These are phyloP conservation scores for Ailuropoda melanoleuca DNA, from an alignment of 2,113 vertebrate species.

Conservation along the genomic window DNA sequence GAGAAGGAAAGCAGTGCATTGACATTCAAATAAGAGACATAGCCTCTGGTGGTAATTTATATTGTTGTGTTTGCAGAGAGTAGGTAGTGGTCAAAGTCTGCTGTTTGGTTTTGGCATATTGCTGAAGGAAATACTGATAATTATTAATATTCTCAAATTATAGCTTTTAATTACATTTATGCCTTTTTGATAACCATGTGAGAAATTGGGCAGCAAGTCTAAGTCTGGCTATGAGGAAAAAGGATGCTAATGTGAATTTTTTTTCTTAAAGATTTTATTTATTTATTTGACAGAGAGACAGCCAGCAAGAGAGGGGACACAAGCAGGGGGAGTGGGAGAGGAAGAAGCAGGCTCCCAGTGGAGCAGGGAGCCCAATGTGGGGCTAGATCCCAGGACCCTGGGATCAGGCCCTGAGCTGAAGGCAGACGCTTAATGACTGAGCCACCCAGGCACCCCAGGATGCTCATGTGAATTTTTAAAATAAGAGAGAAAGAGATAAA, in stretches of 20 bases:
- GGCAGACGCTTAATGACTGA: too few relatives aligned
- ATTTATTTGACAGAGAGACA: too few relatives aligned
- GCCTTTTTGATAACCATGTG: neutral
- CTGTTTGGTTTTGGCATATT: neutral
- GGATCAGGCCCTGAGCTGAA: too few relatives aligned
- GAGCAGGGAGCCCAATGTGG: too few relatives aligned
- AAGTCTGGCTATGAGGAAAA: neutral
- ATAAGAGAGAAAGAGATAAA: neutral
- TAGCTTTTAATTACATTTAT: neutral
- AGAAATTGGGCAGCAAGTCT: neutral
- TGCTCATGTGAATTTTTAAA: constrained; percentile 7
- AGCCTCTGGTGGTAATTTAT: neutral
- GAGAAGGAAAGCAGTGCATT: neutral
- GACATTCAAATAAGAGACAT: neutral
- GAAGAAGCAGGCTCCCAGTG: too few relatives aligned
- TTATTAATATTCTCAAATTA: constrained; percentile 3
- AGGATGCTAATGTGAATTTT: neutral
- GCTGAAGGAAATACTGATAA: neutral
- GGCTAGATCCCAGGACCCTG: too few relatives aligned
- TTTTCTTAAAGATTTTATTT: neutral
- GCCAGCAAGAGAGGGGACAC: too few relatives aligned
- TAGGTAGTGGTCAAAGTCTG: neutral
- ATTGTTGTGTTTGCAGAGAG: constrained; percentile 9
- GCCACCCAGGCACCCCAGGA: neutral
- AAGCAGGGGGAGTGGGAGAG: too few relatives aligned